A percentile compares a stretch with the other conserved stretches of the same genome.
These are phyloP conservation scores for Sceloporus tristichus DNA, from an alignment of 2,113 vertebrate genomes.

Conservation along the genomic window DNA sequence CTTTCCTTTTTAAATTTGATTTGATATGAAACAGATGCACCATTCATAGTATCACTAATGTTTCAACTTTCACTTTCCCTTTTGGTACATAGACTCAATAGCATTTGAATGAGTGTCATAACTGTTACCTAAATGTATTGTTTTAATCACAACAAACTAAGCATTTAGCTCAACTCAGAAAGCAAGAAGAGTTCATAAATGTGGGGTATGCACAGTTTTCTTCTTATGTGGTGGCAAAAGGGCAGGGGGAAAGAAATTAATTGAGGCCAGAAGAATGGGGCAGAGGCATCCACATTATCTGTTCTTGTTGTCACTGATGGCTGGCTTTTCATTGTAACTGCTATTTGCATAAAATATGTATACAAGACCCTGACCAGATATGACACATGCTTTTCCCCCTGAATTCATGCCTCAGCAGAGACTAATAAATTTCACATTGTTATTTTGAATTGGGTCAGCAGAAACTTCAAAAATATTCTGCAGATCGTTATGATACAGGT, in stretches of 20 bases:
- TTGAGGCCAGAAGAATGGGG: not conserved
- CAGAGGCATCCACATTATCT: constrained; percentile 40
- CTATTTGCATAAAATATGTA: constrained; percentile 55
- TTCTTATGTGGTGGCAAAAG: not conserved
- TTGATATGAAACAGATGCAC: not conserved
- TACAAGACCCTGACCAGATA: constrained; percentile 59
- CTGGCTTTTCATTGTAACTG: not conserved
- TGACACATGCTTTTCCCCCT: constrained; percentile 12
- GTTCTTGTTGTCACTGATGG: constrained; percentile 52
- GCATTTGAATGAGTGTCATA: not conserved
- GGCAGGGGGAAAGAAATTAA: not conserved
- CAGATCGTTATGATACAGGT: constrained; percentile 72
- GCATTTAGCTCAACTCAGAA: not conserved
- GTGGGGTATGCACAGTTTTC: not conserved
- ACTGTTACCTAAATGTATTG: not conserved
- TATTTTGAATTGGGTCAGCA: constrained; percentile 75
- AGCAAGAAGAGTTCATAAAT: not conserved
- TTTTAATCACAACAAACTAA: not conserved
- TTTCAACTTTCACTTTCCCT: not conserved
- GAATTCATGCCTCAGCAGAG: not conserved
- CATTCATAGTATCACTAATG: not conserved
- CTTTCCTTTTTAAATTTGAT: not conserved
- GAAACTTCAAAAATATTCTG: constrained; percentile 67
- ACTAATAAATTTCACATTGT: constrained; percentile 64
- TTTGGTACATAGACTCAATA: not conserved